phyloP scores from a whole-genome alignment of 1,140 invertebrate species.

The Polypedilum pembai region DNA sequence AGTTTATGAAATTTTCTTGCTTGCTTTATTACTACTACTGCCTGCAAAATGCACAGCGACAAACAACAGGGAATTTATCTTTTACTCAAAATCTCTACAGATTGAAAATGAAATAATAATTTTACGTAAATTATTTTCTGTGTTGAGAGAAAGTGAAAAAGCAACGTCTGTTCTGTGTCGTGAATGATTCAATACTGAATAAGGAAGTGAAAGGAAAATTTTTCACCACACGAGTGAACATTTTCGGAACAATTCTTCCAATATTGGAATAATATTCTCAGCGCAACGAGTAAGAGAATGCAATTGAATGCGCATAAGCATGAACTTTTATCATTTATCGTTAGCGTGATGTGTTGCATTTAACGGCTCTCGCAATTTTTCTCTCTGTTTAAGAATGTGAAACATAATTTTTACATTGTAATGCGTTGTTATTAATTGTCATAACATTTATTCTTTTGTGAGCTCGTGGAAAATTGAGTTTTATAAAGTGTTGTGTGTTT shows the following conservation, averaged over 20 bases:
- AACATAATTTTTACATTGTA: conserved; percentile 7
- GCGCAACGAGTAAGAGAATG: not conserved
- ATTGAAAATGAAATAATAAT: conserved; percentile 4
- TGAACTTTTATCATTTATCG: not conserved
- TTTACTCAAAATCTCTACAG: not conserved
- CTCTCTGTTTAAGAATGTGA: not conserved
- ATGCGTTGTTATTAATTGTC: not conserved
- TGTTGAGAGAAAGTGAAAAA: not conserved
- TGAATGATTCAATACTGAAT: not conserved
- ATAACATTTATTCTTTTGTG: not conserved
- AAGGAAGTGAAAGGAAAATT: not conserved
- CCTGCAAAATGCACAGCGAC: no score
- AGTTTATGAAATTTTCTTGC: not conserved
- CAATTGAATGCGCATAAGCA: conserved; percentile 17
- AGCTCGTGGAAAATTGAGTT: no score
- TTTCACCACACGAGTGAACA: not conserved
- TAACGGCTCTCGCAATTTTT: not conserved
- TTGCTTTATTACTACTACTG: no score
- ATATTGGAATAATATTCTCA: not conserved
- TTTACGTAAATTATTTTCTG: not conserved
- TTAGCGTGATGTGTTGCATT: conserved; percentile 16
- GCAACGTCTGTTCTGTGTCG: not conserved
- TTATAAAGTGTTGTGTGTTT: no score
- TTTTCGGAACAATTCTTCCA: conserved; percentile 27
- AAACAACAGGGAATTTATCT: not conserved